Conservation (phyloP, 2,888 invertebrate genomes). For the Leucoma salicis region DNA sequence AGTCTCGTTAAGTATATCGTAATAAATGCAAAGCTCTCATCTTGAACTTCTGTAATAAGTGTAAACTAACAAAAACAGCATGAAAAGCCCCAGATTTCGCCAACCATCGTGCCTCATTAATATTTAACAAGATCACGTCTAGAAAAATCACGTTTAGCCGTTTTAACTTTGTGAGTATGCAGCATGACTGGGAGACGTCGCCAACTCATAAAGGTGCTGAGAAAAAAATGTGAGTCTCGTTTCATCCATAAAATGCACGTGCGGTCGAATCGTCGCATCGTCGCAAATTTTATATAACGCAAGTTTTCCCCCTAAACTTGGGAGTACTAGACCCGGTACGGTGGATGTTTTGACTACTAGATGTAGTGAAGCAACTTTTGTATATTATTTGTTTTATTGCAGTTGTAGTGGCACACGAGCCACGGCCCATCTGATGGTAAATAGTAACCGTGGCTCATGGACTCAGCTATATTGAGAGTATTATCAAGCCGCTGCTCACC, state of each 20-base stretch:
- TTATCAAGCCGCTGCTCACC: no score
- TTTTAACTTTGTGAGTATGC: slow-evolving; percentile 28
- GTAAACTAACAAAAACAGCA: no score
- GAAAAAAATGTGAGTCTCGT: slow-evolving; percentile 55
- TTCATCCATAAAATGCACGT: slow-evolving; percentile 65
- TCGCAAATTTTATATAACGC: slow-evolving; percentile 64
- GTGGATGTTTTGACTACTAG: slow-evolving; percentile 25
- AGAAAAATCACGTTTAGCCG: slow-evolving; percentile 15
- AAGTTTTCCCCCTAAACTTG: slow-evolving; percentile 56
- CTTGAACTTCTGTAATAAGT: no score
- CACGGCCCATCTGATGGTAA: no score
- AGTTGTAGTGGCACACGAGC: no score
- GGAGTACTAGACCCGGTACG: slow-evolving; percentile 19
- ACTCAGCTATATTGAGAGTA: no score
- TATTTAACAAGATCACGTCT: neutral
- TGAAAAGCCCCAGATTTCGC: neutral
- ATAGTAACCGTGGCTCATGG: no score
- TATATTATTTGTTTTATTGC: no score
- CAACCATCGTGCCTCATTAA: neutral
- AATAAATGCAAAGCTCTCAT: no score
- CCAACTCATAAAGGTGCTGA: slow-evolving; percentile 43
- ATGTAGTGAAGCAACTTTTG: neutral
- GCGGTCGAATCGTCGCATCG: slow-evolving; percentile 51
- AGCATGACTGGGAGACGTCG: slow-evolving; percentile 21
- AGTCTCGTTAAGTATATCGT: no score